Conservation (phyloP, 2,888 invertebrate genomes). For the Frankliniella intonsa region DNA sequence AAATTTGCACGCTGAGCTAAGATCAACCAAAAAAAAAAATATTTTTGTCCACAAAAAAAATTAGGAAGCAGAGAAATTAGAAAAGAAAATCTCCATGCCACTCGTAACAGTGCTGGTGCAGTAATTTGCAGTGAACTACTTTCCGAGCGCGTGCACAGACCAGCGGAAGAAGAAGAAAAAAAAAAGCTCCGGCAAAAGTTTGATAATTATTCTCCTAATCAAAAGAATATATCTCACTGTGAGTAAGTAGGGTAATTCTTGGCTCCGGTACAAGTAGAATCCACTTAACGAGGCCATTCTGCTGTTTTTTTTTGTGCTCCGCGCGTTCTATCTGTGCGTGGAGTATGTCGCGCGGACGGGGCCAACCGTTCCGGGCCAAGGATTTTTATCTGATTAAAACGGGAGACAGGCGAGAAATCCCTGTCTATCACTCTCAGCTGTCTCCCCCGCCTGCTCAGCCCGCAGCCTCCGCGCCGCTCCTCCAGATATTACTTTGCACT, state of each 20-base stretch:
- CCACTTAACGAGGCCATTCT: neutral
- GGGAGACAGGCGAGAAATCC: constrained; percentile 3
- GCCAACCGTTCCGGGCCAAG: neutral
- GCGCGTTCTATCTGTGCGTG: neutral
- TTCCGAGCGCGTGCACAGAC: neutral
- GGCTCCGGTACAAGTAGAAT: constrained; percentile 19
- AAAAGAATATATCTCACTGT: constrained; percentile 23
- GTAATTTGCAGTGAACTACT: too few species aligned
- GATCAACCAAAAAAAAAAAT: too few species aligned
- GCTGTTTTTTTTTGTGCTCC: neutral
- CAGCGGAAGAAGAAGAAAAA: neutral
- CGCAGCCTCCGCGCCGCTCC: neutral
- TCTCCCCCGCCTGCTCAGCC: neutral
- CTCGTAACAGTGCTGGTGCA: too few species aligned
- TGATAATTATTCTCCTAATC: constrained; percentile 15
- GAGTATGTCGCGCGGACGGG: neutral
- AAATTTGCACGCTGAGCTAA: too few species aligned
- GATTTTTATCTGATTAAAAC: constrained; percentile 19
- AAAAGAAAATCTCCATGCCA: too few species aligned
- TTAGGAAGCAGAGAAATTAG: too few species aligned
- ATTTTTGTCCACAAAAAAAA: too few species aligned
- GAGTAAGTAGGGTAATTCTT: constrained; percentile 10
- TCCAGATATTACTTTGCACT: neutral
- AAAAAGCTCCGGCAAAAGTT: neutral
- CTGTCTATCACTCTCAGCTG: constrained; percentile 13